Evolutionary conservation across 2,888 invertebrate genomes (phyloP).

Genomic region (Cephalotes varians): DNA sequence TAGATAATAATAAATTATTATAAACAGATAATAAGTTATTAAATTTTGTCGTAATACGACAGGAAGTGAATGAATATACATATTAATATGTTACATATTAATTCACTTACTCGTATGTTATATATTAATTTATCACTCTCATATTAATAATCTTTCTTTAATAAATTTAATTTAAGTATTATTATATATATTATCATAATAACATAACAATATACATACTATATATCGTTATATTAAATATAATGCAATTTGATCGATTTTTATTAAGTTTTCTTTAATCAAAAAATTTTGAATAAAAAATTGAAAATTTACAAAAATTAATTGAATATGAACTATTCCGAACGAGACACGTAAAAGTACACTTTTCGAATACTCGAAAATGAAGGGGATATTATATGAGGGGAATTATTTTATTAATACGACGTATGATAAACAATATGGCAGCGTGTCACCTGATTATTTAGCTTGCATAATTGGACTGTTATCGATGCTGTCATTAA

Average conservation of each 20-base stretch:
- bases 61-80: not conserved
- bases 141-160: not conserved
- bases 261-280: not conserved
- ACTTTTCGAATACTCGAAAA: not conserved
- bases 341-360: not conserved
- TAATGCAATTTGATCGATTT: not conserved
- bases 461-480: slow-evolving; percentile 48
- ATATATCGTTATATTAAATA: not conserved
- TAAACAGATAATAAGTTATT: not conserved
- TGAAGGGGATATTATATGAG: no score
- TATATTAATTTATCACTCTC: not conserved
- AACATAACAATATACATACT: not conserved
- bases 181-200: not conserved
- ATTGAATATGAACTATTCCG: not conserved
- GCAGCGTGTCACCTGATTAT: slow-evolving; percentile 33
- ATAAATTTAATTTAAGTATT: not conserved
- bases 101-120: not conserved
- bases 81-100: not conserved
- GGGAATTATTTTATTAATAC: slow-evolving; percentile 15
- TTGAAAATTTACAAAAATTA: not conserved
- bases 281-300: not conserved
- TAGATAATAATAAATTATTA: not conserved
- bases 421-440: not conserved
- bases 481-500: slow-evolving; percentile 50
- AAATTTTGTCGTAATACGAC: not conserved